Evolutionary conservation across 2,888 invertebrate species (phyloP).

Genomic region (Drosophila robusta): DNA sequence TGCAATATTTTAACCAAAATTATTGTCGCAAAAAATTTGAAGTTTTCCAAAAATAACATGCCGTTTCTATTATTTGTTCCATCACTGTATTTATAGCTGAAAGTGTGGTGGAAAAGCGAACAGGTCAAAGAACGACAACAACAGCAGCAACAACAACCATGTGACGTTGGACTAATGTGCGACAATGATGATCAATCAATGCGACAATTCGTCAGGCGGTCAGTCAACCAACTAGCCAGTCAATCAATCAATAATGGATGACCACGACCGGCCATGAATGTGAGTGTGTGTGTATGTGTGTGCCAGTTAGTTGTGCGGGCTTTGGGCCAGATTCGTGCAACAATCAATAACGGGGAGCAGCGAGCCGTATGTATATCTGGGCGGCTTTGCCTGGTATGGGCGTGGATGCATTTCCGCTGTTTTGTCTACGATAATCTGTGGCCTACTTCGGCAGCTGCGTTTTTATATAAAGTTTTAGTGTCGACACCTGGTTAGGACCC

Average conservation of each 20-base stretch:
- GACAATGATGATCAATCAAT: conserved; percentile 60
- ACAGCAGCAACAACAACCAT: conserved; percentile 9
- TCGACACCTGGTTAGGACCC: conserved; percentile 39
- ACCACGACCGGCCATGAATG: conserved; percentile 13
- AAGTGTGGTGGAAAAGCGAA: conserved; percentile 2
- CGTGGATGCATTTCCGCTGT: conserved; percentile 23
- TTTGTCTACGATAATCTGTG: conserved; percentile 19
- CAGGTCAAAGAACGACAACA: conserved; percentile 10
- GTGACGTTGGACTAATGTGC: conserved; percentile 47
- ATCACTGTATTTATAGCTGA: not conserved
- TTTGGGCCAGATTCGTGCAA: conserved; percentile 43
- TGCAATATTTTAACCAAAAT: no score
- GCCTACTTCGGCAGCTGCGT: conserved; percentile 7
- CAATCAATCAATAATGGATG: conserved; percentile 63
- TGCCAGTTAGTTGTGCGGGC: conserved; percentile 32
- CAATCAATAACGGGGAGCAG: conserved; percentile 59
- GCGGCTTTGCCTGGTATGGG: not conserved
- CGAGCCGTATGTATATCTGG: conserved; percentile 21
- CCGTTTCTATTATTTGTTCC: no score
- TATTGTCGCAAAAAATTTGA: no score
- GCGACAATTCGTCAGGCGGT: conserved; percentile 63
- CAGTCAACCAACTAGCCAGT: conserved; percentile 57
- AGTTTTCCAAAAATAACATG: no score
- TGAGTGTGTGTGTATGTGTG: not conserved
- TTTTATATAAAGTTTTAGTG: conserved; percentile 29